A percentile compares a stretch with the other conserved stretches of the same genome.
phyloP scores from a whole-genome alignment of 2,797 vertebrate species.

The Heteromormyrus szaboi region DNA sequence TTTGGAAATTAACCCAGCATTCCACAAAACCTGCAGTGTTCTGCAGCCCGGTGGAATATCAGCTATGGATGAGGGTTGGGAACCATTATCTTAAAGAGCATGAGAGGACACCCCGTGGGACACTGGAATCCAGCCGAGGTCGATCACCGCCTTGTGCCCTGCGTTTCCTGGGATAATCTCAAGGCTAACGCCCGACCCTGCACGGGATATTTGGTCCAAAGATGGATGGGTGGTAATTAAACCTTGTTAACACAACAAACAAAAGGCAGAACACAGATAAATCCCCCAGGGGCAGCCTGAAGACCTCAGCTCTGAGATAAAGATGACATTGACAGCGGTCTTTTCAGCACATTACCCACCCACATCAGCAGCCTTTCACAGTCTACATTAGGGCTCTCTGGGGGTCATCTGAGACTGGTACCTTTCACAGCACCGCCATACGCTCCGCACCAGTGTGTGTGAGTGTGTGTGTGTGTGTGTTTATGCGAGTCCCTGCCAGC shows the following conservation, averaged over 20 bases:
- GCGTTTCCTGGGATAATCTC: neutral
- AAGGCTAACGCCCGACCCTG: neutral
- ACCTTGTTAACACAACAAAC: neutral
- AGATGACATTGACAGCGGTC: neutral
- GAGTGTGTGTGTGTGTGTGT: neutral
- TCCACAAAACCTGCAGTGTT: neutral
- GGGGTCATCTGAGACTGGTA: neutral
- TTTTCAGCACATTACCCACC: neutral
- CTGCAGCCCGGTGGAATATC: neutral
- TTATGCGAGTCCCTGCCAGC: neutral
- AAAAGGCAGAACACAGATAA: neutral
- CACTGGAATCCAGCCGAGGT: neutral
- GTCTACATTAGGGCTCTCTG: neutral
- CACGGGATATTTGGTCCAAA: neutral
- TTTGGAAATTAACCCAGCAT: neutral
- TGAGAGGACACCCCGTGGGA: neutral
- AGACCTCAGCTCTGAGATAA: neutral
- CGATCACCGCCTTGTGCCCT: neutral
- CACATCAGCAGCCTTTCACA: neutral
- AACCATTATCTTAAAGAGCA: neutral
- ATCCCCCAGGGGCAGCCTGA: neutral
- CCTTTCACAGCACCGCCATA: neutral
- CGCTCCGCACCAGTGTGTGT: neutral
- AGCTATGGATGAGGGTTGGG: neutral
- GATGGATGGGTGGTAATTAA: neutral